These are phyloP conservation scores for Cerastoderma edule DNA, from an alignment of 2,888 invertebrate species.

Conservation along the genomic window DNA sequence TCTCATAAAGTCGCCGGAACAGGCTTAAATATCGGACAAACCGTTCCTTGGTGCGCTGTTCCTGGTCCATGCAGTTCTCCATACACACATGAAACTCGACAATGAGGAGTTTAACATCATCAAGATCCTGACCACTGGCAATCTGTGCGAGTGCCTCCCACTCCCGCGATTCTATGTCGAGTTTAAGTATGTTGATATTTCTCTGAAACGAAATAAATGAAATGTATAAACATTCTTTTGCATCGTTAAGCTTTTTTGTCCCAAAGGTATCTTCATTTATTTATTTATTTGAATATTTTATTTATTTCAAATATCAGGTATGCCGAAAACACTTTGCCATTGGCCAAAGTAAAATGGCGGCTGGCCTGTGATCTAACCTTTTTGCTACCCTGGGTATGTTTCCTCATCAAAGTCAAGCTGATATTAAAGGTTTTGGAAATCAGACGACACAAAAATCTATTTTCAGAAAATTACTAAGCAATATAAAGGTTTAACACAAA, in stretches of 20 bases:
- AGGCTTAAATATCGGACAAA: constrained; percentile 11
- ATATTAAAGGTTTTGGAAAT: not conserved
- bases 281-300: not conserved
- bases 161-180: constrained; percentile 11
- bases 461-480: not conserved
- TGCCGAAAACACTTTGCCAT: not conserved
- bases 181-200: constrained; percentile 11
- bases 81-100: constrained; percentile 23
- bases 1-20: not conserved
- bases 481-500: not conserved
- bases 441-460: not conserved
- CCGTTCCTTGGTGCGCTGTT: not conserved
- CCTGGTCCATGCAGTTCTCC: not conserved
- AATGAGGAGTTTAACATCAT: constrained; percentile 4
- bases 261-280: not conserved
- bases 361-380: not conserved
- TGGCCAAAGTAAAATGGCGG: not conserved
- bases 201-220: constrained; percentile 1
- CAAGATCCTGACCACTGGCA: not conserved
- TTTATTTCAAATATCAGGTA: not conserved
- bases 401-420: not conserved
- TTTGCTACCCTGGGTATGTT: not conserved
- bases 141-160: constrained; percentile 15
- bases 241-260: not conserved
- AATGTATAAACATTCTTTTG: not conserved